Evolutionary conservation across 2,797 vertebrate genomes (phyloP).

Genomic region (Phaenicophaeus curvirostris): DNA sequence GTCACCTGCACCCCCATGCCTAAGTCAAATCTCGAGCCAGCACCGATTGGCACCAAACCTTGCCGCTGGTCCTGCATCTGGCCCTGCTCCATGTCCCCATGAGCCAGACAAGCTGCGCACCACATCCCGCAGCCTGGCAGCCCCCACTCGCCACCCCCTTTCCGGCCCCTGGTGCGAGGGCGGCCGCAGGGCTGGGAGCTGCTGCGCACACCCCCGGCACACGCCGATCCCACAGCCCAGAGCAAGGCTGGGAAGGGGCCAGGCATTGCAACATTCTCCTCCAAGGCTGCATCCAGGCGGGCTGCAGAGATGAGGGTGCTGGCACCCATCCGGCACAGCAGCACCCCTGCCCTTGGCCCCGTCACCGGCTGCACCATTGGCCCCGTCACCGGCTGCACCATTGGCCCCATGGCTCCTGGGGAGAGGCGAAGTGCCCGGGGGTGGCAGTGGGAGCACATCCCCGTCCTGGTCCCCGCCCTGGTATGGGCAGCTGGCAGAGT

Average conservation of each 20-base stretch:
- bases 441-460: fast-evolving
- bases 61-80: fast-evolving
- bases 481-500: not conserved
- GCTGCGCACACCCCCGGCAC: fast-evolving
- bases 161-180: fast-evolving
- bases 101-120: fast-evolving
- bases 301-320: not conserved
- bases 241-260: not conserved
- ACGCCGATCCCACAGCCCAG: fast-evolving
- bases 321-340: fast-evolving
- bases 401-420: fast-evolving
- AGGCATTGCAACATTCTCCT: slow-evolving; percentile 4
- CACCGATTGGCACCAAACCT: fast-evolving
- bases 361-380: fast-evolving
- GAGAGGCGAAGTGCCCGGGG: fast-evolving
- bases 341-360: not conserved
- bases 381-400: fast-evolving
- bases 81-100: fast-evolving
- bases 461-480: fast-evolving
- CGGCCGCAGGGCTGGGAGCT: fast-evolving
- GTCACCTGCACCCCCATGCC: not conserved
- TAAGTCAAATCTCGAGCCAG: not conserved
- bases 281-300: fast-evolving
- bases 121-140: fast-evolving
- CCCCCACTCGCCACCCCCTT: fast-evolving